Percentiles rank a stretch among this genome's conserved stretches.
phyloP scores from a whole-genome alignment of 2,797 vertebrate species.

The Diglossa cyanea region DNA sequence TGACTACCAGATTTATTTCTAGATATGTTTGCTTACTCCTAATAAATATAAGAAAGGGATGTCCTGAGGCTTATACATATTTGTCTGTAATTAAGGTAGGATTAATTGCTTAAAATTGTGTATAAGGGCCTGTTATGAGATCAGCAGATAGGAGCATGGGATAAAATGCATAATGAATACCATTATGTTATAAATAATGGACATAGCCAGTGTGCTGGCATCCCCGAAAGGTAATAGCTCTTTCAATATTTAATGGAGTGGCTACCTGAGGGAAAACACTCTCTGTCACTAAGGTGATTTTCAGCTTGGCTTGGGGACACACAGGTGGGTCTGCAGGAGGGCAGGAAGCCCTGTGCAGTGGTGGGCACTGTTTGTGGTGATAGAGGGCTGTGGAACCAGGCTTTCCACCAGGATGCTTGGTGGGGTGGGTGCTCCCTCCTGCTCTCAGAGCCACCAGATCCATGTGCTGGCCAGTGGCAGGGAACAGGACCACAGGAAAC shows the following conservation, averaged over 20 bases:
- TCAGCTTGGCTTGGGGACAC: neutral
- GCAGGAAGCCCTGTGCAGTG: neutral
- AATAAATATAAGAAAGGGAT: neutral
- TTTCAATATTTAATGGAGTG: constrained; percentile 54
- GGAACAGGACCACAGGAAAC: neutral
- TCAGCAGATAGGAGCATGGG: neutral
- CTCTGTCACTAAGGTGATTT: neutral
- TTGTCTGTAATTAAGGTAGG: constrained; percentile 33
- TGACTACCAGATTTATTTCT: neutral
- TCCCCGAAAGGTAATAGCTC: constrained; percentile 54
- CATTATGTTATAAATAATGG: constrained; percentile 45
- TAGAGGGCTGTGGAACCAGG: neutral
- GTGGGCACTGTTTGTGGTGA: neutral
- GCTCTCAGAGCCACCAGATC: neutral
- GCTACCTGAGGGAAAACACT: neutral
- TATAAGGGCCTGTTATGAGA: constrained; percentile 22
- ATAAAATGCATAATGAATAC: constrained; percentile 31
- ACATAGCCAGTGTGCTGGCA: constrained; percentile 30
- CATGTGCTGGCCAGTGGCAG: neutral
- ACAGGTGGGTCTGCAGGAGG: neutral
- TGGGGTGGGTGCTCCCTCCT: neutral
- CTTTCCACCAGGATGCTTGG: neutral
- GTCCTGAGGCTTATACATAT: neutral
- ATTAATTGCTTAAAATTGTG: constrained; percentile 36
- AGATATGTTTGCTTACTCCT: neutral